Evolutionary conservation across 1,140 invertebrate genomes (phyloP), one percentile per base, ranked within the genome.

Genomic region (Musca vetustissima): DNA sequence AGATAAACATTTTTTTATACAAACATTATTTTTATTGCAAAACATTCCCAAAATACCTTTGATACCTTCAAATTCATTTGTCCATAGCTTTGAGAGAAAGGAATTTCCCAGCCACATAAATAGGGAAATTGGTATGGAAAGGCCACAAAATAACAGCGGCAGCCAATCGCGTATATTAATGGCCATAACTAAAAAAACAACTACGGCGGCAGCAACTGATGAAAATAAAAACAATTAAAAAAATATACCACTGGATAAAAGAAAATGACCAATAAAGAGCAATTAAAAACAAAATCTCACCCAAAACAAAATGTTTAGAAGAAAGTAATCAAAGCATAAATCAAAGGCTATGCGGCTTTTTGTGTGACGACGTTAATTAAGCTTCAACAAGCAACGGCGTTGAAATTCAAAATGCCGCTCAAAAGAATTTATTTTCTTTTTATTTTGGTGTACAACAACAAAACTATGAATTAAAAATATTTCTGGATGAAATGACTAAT

Each of bases 71-170:
- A 84, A 82, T 69, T 85, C 82, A 25, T 76, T 74, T 83, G 76
- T 24, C 72, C 84, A 84, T 7, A 91, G 80, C 71, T 87, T 87
- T 0, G 87, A 87, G 75, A 90, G 88, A 15, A 87, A 84, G 55
- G 91, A 82, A 78, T 92, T 92, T 49, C 87, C 85, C 70, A 88
- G 85, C 91, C 90, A 92, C 83, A 92, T 86, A 2, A 89, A 84
- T 84, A 92, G 88, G 1, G 91, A 91, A 14, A 91, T 69, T 21
- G 91, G 90, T 72, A 92, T 89, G 6, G 89, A 86, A 57, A 90
- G 79, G 7, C 88, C 86, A 75, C 87, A 88, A 24, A 90, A 76
- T 4, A 91, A 70, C 4, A 92, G 83, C 67, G 67, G 67, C 25
- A 69, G 53, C 57, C 57, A 69, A 21, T 59, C 59, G 13, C 57